Evolutionary conservation across 2,113 vertebrate genomes (phyloP).

Genomic region (Nesoenas mayeri): DNA sequence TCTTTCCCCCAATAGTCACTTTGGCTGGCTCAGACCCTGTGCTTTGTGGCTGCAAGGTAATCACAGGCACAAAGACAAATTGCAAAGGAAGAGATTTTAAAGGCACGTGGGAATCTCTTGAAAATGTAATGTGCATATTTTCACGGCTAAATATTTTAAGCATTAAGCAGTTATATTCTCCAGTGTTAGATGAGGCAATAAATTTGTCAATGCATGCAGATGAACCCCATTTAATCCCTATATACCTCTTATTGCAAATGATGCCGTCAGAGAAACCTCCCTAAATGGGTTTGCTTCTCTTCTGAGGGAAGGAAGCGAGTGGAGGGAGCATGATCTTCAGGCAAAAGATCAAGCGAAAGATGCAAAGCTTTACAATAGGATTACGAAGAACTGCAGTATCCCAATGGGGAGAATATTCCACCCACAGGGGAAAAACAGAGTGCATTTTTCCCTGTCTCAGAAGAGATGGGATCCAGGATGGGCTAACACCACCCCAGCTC

Average conservation of each 20-base stretch:
- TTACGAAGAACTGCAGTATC: neutral
- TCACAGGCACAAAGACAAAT: neutral
- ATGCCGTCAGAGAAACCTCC: neutral
- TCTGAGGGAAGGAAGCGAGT: neutral
- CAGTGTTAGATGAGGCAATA: neutral
- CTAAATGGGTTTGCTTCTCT: neutral
- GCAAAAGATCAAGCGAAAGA: neutral
- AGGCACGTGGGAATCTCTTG: neutral
- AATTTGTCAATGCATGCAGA: neutral
- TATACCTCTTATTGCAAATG: neutral
- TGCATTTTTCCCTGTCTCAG: neutral
- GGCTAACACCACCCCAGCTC: neutral
- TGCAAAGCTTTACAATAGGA: neutral
- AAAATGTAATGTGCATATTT: constrained; percentile 9
- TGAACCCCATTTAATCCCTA: constrained; percentile 5
- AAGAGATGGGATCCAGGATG: neutral
- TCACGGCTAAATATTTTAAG: constrained; percentile 4
- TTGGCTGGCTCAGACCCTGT: neutral
- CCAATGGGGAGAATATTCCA: neutral
- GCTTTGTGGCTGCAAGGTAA: neutral
- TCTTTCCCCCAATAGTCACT: neutral
- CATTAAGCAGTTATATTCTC: neutral
- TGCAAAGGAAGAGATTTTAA: neutral
- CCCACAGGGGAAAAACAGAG: neutral
- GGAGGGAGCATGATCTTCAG: neutral